These are phyloP conservation scores for Acarapis woodi DNA, from an alignment of 1,140 invertebrate genomes.

Conservation along the genomic window DNA sequence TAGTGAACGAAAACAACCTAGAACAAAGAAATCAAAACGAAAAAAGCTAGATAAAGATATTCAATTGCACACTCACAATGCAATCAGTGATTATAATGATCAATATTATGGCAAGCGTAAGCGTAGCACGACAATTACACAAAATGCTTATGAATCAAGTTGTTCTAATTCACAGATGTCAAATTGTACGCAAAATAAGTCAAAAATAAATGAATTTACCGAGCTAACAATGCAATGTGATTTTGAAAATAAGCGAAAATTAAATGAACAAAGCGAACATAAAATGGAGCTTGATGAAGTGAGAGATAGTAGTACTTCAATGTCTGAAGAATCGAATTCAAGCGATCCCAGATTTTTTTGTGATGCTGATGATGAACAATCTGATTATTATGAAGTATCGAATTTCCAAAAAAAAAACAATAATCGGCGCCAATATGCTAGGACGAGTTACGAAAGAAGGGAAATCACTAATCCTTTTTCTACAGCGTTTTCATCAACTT, in stretches of 20 bases:
- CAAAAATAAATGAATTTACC: background rate
- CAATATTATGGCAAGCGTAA: constrained; percentile 4
- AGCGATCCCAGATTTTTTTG: background rate
- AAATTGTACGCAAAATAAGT: background rate
- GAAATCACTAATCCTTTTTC: background rate
- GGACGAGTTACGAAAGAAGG: background rate
- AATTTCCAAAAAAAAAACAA: background rate
- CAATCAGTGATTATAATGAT: background rate
- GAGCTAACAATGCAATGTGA: constrained; percentile 1
- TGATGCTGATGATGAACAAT: constrained; percentile 4
- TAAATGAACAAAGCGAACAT: background rate
- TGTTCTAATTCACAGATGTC: background rate
- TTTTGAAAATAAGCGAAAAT: background rate
- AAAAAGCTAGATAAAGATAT: constrained; percentile 1
- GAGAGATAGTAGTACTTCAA: background rate
- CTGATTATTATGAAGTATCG: constrained; percentile 3
- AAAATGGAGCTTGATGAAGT: background rate
- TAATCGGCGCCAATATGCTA: background rate
- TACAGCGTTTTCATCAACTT: background rate
- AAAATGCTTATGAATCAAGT: too few relatives aligned
- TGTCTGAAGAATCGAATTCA: background rate
- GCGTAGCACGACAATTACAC: background rate
- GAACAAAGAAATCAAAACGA: background rate
- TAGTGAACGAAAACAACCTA: background rate
- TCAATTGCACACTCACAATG: background rate